Evolutionary conservation across 2,797 vertebrate genomes (phyloP), one percentile per base, ranked within the genome.

Genomic region (Chloroceryle amazona): DNA sequence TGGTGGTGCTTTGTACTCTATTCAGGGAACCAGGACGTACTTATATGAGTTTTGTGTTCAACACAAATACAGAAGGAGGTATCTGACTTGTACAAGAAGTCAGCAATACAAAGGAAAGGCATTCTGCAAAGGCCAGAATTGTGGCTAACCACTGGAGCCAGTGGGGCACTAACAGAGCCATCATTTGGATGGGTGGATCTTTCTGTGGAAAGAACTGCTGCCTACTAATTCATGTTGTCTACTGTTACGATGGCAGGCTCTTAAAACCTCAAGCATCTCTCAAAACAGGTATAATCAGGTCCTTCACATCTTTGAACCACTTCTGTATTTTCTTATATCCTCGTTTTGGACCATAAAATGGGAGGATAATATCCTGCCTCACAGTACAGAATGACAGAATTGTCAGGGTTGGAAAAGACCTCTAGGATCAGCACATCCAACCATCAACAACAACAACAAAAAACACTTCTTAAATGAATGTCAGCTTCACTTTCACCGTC

Each of bases 321-420:
- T 86, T 67, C 23, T 83, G 14, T 39, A 14, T 72, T 74, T 87
- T 79, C 17, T 41, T 61, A 8, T 61, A 33, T 29, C 33, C 37
- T 17, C 37, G 31, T 75, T 89, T 86, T 57, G 52, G 28, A 54
- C 42, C n/a, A 41, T 62, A 42, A 86, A 80, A 83, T 51, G 21
- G 28, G 41, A 79, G 21, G 16, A 72, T 49, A 75, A 49, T 54
- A 75, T 81, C 91, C 49, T 79, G 49, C 33, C 9, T 81, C 39
- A n/a, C 0, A 0, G 60, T 68, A 63, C 44, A 46, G 20, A 46
- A 46, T 44, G 10, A 44, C 6, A 15, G 41, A 15, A 41, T 41
- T 41, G 41, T 41, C 41, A 41, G 2, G 4, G 44, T 44, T 44
- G 44, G 44, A 44, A 44, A 44, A 44, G 44, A 20, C 44, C 44